Percentiles rank a stretch among this genome's conserved stretches.
These are phyloP conservation scores for Deilephila porcellus DNA, from an alignment of 2,888 invertebrate species.

Conservation along the genomic window DNA sequence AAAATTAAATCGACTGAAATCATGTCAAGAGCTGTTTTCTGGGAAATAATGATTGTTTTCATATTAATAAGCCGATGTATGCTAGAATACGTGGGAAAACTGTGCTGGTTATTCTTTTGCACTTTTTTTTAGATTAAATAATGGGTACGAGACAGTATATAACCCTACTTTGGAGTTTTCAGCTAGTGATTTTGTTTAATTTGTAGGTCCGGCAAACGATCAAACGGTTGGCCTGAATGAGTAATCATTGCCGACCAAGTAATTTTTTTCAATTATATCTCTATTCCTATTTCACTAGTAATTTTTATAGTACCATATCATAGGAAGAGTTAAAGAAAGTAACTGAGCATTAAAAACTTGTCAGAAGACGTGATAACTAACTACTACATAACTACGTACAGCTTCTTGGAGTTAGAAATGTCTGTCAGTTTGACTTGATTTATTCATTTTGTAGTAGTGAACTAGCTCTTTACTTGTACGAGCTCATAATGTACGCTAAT, in stretches of 20 bases:
- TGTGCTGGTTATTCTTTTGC: not conserved
- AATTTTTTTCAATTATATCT: no score
- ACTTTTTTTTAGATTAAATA: not conserved
- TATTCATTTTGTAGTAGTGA: not conserved
- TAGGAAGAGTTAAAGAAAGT: not conserved
- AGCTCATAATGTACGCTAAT: slow-evolving; percentile 5
- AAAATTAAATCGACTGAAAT: slow-evolving; percentile 24
- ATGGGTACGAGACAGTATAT: not conserved
- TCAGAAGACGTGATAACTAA: not conserved
- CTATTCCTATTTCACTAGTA: no score
- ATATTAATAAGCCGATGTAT: not conserved
- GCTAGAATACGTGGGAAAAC: not conserved
- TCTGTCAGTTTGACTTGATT: slow-evolving; percentile 1
- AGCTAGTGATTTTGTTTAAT: no score
- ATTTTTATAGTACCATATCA: not conserved
- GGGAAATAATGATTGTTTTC: slow-evolving; percentile 4
- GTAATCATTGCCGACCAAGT: no score
- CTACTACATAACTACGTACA: not conserved
- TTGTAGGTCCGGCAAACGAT: no score
- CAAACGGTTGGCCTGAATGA: no score
- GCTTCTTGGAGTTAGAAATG: not conserved
- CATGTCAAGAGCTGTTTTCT: slow-evolving; percentile 18
- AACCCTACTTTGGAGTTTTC: no score
- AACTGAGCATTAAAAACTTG: not conserved
- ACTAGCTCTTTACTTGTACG: not conserved